These are phyloP conservation scores for Ptilodon capucinus DNA, from an alignment of 2,888 invertebrate genomes.

Conservation along the genomic window DNA sequence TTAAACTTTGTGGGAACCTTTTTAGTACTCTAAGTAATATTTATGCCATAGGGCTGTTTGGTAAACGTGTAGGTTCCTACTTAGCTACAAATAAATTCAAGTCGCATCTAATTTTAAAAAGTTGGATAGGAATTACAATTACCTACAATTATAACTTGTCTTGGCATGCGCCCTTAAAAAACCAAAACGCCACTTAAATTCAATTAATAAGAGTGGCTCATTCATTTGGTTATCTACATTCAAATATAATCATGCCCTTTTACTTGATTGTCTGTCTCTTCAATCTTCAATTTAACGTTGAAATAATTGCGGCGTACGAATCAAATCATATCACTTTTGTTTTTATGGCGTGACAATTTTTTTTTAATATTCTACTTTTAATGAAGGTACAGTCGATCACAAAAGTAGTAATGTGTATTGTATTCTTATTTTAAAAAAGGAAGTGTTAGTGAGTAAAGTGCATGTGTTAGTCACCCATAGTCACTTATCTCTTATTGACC, in stretches of 20 bases:
- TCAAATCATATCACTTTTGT: slow-evolving; percentile 42
- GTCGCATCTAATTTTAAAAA: not conserved
- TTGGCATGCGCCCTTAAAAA: slow-evolving; percentile 30
- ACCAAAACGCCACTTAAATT: slow-evolving; percentile 65
- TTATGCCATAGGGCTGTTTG: too few relatives aligned
- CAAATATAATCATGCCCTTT: slow-evolving; percentile 71
- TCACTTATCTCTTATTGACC: too few relatives aligned
- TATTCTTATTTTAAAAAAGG: too few relatives aligned
- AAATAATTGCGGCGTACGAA: slow-evolving; percentile 58
- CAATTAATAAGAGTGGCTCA: slow-evolving; percentile 73
- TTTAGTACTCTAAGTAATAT: too few relatives aligned
- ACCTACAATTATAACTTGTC: not conserved
- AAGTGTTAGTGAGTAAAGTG: too few relatives aligned
- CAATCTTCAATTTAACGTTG: slow-evolving; percentile 65
- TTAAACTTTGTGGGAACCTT: too few relatives aligned
- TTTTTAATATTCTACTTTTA: too few relatives aligned
- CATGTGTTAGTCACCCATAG: too few relatives aligned
- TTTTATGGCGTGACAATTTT: slow-evolving; percentile 48
- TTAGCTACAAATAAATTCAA: too few relatives aligned
- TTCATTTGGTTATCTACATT: slow-evolving; percentile 79
- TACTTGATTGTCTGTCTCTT: slow-evolving; percentile 72
- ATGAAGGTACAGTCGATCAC: too few relatives aligned
- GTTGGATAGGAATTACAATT: not conserved
- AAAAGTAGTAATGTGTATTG: too few relatives aligned
- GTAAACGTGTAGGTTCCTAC: too few relatives aligned